These are phyloP conservation scores for Strigamia transsilvanica DNA, from an alignment of 2,888 invertebrate species.

Conservation along the genomic window DNA sequence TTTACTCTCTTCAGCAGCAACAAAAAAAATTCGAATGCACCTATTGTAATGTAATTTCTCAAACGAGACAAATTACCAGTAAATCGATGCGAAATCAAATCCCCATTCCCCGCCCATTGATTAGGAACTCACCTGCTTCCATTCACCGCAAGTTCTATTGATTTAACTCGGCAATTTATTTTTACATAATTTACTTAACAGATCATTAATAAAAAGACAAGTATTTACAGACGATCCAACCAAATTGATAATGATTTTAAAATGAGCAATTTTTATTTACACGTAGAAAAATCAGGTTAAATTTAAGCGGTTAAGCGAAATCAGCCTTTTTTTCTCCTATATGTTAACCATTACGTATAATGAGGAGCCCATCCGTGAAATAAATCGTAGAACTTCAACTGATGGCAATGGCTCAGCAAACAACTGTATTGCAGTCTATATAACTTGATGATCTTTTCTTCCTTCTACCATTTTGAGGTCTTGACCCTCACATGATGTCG, in stretches of 20 bases:
- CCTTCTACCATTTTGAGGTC: constrained; percentile 46
- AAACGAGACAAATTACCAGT: constrained; percentile 16
- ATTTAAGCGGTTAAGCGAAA: background rate
- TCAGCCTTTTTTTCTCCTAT: background rate
- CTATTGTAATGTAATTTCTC: background rate
- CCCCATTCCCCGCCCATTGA: constrained; percentile 23
- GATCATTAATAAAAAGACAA: constrained; percentile 11
- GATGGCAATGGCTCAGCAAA: constrained; percentile 49
- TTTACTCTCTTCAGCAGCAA: no score
- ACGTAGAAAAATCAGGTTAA: background rate
- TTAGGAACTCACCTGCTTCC: constrained; percentile 4
- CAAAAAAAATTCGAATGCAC: no score
- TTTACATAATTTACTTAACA: constrained; percentile 33
- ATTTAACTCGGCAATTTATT: constrained; percentile 35
- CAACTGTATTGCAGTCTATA: constrained; percentile 49
- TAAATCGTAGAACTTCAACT: constrained; percentile 35
- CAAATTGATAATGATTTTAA: no score
- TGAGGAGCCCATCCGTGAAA: constrained; percentile 25
- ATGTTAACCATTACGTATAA: constrained; percentile 37
- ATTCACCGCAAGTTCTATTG: constrained; percentile 1
- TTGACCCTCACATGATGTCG: constrained; percentile 49
- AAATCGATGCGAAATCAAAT: constrained; percentile 35
- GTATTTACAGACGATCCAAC: background rate
- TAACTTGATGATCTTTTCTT: constrained; percentile 49
- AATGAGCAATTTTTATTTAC: background rate